Base-by-base conservation (phyloP, 2,888 invertebrate genomes). In the Hetaerina titia region DNA sequence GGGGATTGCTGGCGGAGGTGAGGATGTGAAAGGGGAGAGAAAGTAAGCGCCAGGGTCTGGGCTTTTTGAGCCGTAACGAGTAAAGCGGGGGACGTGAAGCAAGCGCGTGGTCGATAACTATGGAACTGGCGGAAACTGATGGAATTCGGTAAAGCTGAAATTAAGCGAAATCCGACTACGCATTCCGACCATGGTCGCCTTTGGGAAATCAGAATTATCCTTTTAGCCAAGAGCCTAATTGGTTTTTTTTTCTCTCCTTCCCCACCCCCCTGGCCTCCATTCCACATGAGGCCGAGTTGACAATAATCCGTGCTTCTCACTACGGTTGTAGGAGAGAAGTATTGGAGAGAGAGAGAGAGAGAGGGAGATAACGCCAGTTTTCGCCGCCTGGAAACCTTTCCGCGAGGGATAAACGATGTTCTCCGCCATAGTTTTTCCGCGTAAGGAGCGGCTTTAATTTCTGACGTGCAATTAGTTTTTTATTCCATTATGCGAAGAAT, bases 121-220 rank as follows among this genome's bases (percentile, higher is more conserved):
- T 13, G 31, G 81, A 31, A 13, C 11, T 11, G 81, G 81, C 11
- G 81, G 31, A 31, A 81, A 81, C 81, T 81, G 81, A 81, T 81
- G 81, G 81, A 81, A 81, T 81, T 81, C 81, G 31, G 25, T 11
- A 81, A 81, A 81, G 81, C 81, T 31, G 81, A 81, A 81, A 81
- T 81, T 81, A 81, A 81, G 81, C 81, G 81, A 81, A 81, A 81
- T 81, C 81, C 81, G 31, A 81, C 81, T 31, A 31, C 81, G 81
- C 81, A 31, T 31, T 81, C 81, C 81, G 13, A 81, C 31, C 81
- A 8, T 13, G 81, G 81, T 31, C 81, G 81, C 81, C 81, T 81
- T 81, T 81, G 81, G 81, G 81, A 81, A 81, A 81, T 81, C 81
- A 81, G 81, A 81, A 81, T 81, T 81, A 81, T 81, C 81, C 81